phyloP scores from a whole-genome alignment of 1,140 invertebrate genomes.

The Manduca sexta region DNA sequence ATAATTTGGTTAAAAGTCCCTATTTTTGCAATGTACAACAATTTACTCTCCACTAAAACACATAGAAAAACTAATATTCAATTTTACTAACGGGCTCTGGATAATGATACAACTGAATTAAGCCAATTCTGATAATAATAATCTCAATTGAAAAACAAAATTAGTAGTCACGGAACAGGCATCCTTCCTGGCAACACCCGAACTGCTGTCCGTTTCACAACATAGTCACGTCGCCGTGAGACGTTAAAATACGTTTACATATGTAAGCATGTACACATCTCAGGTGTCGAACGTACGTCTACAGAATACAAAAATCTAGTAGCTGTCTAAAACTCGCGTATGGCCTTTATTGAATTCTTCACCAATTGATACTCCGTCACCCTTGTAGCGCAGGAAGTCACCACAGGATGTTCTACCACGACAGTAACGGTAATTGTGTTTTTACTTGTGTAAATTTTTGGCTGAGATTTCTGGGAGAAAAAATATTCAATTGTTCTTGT shows the following conservation, averaged over 20 bases:
- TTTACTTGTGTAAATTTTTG: too few species aligned
- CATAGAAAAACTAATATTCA: too few species aligned
- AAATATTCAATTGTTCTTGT: too few species aligned
- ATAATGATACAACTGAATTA: too few species aligned
- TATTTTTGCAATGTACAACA: too few species aligned
- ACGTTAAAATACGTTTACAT: slow-evolving; percentile 24
- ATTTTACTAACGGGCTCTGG: too few species aligned
- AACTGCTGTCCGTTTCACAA: neutral
- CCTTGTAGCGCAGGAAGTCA: slow-evolving; percentile 39
- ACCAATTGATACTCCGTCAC: slow-evolving; percentile 47
- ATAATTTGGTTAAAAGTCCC: too few species aligned
- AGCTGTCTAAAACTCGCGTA: slow-evolving; percentile 29
- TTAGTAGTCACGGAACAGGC: too few species aligned
- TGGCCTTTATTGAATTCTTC: slow-evolving; percentile 49
- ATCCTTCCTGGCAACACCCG: too few species aligned
- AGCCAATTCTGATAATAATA: too few species aligned
- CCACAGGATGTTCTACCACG: slow-evolving; percentile 29
- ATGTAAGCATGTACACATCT: slow-evolving; percentile 11
- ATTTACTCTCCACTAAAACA: too few species aligned
- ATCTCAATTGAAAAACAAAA: neutral
- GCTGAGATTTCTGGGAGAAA: too few species aligned
- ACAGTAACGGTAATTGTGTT: neutral
- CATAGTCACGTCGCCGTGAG: slow-evolving; percentile 9
- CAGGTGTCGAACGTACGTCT: slow-evolving; percentile 28
- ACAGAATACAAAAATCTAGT: slow-evolving; percentile 37